Conservation (phyloP, 2,113 vertebrate genomes). For the Channa maculata region DNA sequence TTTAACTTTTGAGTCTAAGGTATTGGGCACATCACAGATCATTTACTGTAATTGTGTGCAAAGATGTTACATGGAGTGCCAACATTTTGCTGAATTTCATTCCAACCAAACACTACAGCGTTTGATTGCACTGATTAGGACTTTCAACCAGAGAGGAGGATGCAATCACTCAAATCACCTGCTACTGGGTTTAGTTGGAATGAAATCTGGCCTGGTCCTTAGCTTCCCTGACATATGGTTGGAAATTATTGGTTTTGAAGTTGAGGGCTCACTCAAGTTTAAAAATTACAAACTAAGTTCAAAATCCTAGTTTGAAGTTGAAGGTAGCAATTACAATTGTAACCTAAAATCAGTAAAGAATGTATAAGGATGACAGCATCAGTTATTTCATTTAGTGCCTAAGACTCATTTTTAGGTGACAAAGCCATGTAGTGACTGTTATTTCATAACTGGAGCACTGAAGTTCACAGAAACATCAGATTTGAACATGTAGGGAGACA, state of each 20-base stretch:
- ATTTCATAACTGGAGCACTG: no score
- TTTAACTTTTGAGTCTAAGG: background rate
- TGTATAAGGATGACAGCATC: no score
- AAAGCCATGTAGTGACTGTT: no score
- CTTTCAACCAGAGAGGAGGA: slow-evolving; percentile 42
- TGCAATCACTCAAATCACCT: slow-evolving; percentile 57
- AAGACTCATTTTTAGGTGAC: no score
- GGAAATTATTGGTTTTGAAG: slow-evolving; percentile 8
- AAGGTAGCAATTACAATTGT: background rate
- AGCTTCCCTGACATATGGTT: slow-evolving; percentile 34
- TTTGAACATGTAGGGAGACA: no score
- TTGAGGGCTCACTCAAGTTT: background rate
- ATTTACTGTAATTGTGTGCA: slow-evolving; percentile 18
- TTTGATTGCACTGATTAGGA: slow-evolving; percentile 57
- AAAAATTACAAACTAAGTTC: slow-evolving; percentile 7
- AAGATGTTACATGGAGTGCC: slow-evolving; percentile 13
- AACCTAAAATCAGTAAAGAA: background rate
- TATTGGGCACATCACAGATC: background rate
- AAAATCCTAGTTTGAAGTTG: background rate
- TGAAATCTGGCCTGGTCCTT: slow-evolving; percentile 28
- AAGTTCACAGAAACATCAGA: no score
- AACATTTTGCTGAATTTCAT: slow-evolving; percentile 28
- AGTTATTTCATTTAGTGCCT: no score
- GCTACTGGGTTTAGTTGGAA: slow-evolving; percentile 45
- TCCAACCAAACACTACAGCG: slow-evolving; percentile 34